Evolutionary conservation across 2,888 invertebrate genomes (phyloP), one percentile per base, ranked within the genome.

Genomic region (Drosophila anomalipes): DNA sequence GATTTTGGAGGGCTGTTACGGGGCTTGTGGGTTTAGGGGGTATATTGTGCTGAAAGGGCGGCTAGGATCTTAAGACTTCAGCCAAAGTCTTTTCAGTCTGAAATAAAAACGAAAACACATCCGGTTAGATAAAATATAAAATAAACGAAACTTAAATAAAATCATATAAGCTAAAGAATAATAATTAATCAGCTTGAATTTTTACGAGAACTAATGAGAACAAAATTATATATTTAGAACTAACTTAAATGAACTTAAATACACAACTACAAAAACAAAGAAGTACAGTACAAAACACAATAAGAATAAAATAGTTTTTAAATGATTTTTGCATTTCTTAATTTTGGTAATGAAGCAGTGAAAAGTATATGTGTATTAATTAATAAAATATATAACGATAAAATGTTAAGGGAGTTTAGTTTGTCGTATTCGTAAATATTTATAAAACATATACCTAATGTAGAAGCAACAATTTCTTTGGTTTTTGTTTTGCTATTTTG

Each of bases 81-180:
- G 95, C 95, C 86, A 97, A 94, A 67, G 97, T 96, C 92, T 96
- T 96, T 94, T 97, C 97, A 78, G 97, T 97, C 96, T 97, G 94
- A 67, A 70, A 74, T 35, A 44, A 61, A 69, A 64, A 30, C 2
- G 5, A 69, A 54, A 59, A 41, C 49, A 53, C 53, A 35, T 14
- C 9, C 2, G 52, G 56, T 75, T 70, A 78, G 52, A 67, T 35
- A 69, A 71, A 62, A 37, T 10, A 54, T 60, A 58, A 79, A 56
- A 51, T 53, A 61, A 63, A 53, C 5, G 6, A 28, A 39, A 47
- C 16, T 16, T 12, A 26, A 32, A 77, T 54, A 44, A 71, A 60
- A 60, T 33, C 10, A 57, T 57, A 57, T n/a, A 12, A 30, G 19
- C n/a, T 51, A 16, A 12, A 51, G 19, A 39, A 30, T 16, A 53